Base-by-base conservation (phyloP, 2,797 vertebrate genomes). In the Enteromius treurensis region DNA sequence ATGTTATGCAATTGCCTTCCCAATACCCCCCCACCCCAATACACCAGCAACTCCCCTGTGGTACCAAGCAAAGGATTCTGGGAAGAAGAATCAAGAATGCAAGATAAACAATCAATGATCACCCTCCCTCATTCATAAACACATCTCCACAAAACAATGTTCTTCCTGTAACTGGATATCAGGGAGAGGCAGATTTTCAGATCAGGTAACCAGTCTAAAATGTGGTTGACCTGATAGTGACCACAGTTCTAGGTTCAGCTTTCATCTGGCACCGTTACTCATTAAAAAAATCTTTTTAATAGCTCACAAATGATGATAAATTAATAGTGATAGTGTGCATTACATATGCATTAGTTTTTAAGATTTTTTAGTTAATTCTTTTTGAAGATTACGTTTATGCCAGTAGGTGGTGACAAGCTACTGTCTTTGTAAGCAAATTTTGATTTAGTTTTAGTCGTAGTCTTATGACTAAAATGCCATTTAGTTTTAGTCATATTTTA, bases 91-190 rank as follows among this genome's bases (percentile, higher is more conserved):
- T 89, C 82, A 89, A 90, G 92, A 93, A 90, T 89, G 89, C 84
- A 87, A 90, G 92, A 94, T 92, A 92, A 93, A 93, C 91, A 93
- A 94, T 95, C 93, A 94, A 91, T 92, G 92, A 93, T 92, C 87
- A 89, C 88, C 89, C 88, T 91, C 89, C 87, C 90, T 93, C 92
- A 94, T 95, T 94, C 94, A 94, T 92, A 92, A 93, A 92, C 88
- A 86, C 70, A 42, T 17, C 65, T 78, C 82, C 62, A 74, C 70
- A 83, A 83, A 78, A 84, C 13, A 21, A 60, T 21, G 26, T 37
- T 79, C 42, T 64, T 68, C 37, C 58, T 76, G 76, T 79, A 84
- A 86, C 75, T 67, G 51, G 79, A 83, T 77, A 85, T 78, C 19
- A 40, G 58, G 26, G 75, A 77, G 69, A 84, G 55, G 69, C 80